These are phyloP conservation scores for Limosa lapponica DNA, from an alignment of 2,797 vertebrate species.

Conservation along the genomic window DNA sequence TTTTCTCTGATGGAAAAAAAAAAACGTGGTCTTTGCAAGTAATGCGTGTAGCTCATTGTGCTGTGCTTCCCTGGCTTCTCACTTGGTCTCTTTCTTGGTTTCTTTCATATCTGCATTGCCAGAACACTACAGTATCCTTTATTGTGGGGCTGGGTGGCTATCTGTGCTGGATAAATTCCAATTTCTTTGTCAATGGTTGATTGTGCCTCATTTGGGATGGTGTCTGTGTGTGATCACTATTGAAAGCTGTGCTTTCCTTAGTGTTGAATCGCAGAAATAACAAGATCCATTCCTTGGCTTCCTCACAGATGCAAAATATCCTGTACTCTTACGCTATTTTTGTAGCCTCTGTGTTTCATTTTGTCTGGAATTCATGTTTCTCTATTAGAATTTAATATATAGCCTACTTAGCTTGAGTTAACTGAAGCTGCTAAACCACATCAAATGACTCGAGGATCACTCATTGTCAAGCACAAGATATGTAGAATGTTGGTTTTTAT, in stretches of 20 bases:
- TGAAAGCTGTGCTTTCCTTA: not conserved
- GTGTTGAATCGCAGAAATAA: not conserved
- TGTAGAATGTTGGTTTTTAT: not conserved
- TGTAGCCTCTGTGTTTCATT: not conserved
- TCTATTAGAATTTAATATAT: not conserved
- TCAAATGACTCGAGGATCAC: not conserved
- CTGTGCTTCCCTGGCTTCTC: not conserved
- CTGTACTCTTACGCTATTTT: not conserved
- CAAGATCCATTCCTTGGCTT: not conserved
- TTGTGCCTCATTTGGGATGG: not conserved
- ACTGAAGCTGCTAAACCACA: not conserved
- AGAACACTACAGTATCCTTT: not conserved
- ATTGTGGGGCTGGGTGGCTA: not conserved
- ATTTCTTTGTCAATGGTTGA: not conserved
- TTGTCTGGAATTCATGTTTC: not conserved
- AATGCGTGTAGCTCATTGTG: not conserved
- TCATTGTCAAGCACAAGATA: not conserved
- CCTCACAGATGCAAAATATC: not conserved
- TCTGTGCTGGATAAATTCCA: not conserved
- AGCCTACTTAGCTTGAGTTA: not conserved
- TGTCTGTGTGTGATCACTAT: not conserved
- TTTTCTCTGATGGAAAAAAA: not conserved
- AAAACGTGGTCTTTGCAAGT: not conserved
- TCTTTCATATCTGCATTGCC: not conserved
- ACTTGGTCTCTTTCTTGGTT: not conserved